Evolutionary conservation across 1,140 invertebrate genomes (phyloP).

Genomic region (Conus betulinus): DNA sequence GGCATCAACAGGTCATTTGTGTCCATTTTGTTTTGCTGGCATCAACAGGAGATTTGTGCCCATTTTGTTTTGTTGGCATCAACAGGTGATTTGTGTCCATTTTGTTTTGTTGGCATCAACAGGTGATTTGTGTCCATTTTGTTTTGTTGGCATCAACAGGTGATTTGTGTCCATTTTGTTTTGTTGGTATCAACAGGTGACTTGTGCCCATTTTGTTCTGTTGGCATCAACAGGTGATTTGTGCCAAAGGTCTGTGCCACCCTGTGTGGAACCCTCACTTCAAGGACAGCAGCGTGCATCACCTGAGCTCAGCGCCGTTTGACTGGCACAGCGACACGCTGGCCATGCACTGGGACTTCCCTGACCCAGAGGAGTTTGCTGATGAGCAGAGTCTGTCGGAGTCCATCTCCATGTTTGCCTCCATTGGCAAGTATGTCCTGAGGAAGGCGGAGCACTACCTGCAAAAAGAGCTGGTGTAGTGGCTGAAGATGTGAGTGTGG

Average conservation of each 20-base stretch:
- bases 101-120: too few relatives aligned
- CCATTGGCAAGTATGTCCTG: constrained; percentile 53
- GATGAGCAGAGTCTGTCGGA: constrained; percentile 37
- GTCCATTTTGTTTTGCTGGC: too few relatives aligned
- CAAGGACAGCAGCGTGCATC: constrained; percentile 39
- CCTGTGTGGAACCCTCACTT: constrained; percentile 49
- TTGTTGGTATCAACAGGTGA: background rate
- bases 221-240: constrained; percentile 45
- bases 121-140: background rate
- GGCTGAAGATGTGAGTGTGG: too few relatives aligned
- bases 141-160: background rate
- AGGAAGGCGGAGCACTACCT: constrained; percentile 31
- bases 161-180: background rate
- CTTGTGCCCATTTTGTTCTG: too few relatives aligned
- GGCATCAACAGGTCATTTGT: too few relatives aligned
- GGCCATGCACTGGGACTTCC: constrained; percentile 57
- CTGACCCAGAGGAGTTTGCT: constrained; percentile 51
- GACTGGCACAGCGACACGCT: constrained; percentile 52
- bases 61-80: too few relatives aligned
- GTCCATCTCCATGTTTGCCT: constrained; percentile 42
- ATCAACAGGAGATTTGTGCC: too few relatives aligned
- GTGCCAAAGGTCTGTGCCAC: constrained; percentile 49
- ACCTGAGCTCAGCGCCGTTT: constrained; percentile 39
- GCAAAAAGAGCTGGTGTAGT: constrained; percentile 12
- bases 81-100: too few relatives aligned